These are phyloP conservation scores for Egretta garzetta DNA, from an alignment of 2,113 vertebrate species.

Conservation along the genomic window DNA sequence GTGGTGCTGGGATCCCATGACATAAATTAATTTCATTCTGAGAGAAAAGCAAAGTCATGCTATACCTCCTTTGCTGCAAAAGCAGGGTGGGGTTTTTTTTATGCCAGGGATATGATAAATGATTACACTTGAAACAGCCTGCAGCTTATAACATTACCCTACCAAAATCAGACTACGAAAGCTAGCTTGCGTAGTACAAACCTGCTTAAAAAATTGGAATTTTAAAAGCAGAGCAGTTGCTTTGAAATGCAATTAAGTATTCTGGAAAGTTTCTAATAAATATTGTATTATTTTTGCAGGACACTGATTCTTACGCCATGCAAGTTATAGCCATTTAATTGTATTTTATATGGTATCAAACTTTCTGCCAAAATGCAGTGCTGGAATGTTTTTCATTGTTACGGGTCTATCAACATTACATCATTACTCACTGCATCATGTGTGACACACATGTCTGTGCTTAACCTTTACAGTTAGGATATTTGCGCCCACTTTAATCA, in stretches of 20 bases:
- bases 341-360: constrained; percentile 48
- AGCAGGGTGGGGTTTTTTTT: background rate
- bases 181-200: background rate
- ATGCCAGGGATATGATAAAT: background rate
- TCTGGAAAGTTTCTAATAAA: constrained; percentile 24
- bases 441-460: constrained; percentile 62
- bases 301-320: constrained; percentile 38
- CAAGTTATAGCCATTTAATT: constrained; percentile 58
- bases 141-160: background rate
- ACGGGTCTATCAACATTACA: constrained; percentile 56
- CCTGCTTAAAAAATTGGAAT: background rate
- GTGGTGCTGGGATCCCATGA: background rate
- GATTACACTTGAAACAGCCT: background rate
- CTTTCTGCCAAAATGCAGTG: constrained; percentile 48
- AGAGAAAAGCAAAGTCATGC: background rate
- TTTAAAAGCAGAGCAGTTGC: constrained; percentile 10
- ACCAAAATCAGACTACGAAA: background rate
- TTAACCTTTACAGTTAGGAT: constrained; percentile 56
- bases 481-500: constrained; percentile 63
- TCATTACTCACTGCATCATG: constrained; percentile 64
- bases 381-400: constrained; percentile 59
- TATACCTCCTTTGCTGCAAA: background rate
- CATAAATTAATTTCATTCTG: background rate
- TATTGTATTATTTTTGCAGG: constrained; percentile 38
- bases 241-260: constrained; percentile 47